Conservation (phyloP, 1,140 invertebrate genomes). For the Drosophila sulfurigaster region DNA sequence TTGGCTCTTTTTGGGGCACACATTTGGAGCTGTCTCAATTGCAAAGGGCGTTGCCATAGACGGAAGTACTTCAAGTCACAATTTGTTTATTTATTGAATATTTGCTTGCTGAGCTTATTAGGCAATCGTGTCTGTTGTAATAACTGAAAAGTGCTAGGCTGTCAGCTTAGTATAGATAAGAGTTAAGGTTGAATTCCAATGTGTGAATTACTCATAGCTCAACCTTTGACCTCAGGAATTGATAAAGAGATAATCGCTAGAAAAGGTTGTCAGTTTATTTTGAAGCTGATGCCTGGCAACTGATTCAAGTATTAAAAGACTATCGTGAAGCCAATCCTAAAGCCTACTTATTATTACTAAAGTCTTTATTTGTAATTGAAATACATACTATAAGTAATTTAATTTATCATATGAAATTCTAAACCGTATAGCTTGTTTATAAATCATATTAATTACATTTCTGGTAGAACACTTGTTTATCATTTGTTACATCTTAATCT, state of each 20-base stretch:
- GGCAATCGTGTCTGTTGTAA: not conserved
- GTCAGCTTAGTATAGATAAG: not conserved
- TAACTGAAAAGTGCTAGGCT: not conserved
- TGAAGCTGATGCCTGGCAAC: not conserved
- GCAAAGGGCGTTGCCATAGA: constrained; percentile 21
- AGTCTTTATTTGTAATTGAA: too few relatives aligned
- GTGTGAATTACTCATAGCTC: not conserved
- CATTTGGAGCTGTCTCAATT: constrained; percentile 18
- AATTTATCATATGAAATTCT: not conserved
- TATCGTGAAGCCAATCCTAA: too few relatives aligned
- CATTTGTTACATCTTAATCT: not conserved
- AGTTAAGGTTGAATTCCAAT: not conserved
- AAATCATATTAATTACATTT: not conserved
- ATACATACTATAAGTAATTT: not conserved
- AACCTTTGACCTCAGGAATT: not conserved
- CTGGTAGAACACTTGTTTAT: not conserved
- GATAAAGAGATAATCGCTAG: not conserved
- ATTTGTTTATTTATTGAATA: constrained; percentile 37
- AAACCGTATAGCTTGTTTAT: not conserved
- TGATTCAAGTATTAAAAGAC: not conserved
- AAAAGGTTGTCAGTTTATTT: not conserved
- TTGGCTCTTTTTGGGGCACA: constrained; percentile 4
- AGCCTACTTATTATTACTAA: too few relatives aligned
- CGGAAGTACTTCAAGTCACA: constrained; percentile 16
- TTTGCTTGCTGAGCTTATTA: not conserved